Base-by-base conservation (phyloP, 2,797 vertebrate genomes). In the Hypotaenidia okinawae region DNA sequence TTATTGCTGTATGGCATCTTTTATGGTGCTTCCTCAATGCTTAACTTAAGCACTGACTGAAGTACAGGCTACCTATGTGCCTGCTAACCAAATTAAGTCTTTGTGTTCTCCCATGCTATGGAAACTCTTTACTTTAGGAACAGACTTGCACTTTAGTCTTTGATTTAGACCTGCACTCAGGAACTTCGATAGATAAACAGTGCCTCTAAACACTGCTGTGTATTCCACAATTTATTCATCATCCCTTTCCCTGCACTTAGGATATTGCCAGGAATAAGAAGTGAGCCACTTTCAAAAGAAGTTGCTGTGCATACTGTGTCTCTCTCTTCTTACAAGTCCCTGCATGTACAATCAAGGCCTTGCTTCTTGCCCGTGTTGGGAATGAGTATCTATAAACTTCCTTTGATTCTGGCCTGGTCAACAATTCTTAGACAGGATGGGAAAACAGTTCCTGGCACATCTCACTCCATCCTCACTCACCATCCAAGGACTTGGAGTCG, bases 51-150 rank as follows among this genome's bases (percentile, higher is more conserved):
- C 15, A 35, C 3, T 41, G 62, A 35, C n/a, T 33, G 35, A 63
- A 58, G 45, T 58, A 19, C 15, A 55, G 59, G 6, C 39, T 73
- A 17, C 43, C n/a, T 66, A 8, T 9, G 7, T 33, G 11, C 0
- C 1, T 4, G 21, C 10, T 52, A 30, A 43, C 13, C 35, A 70
- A 67, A 58, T 45, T 27, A 74, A 49, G 16, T 14, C 39, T 63
- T 30, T 0, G 0, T 16, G 7, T 30, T 70, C 64, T 43, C 21
- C 54, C 4, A 1, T 17, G 7, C 11, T 13, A 15, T 0, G 10
- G 8, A 77, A 75, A 22, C 28, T 14, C 37, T 8, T 33, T 76
- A 45, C 18, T 61, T 64, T 39, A 80, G 37, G 33, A 90, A 24
- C 9, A 33, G 6, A 5, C 23, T 51, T 72, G 8, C 24, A 47